These are phyloP conservation scores for Hemibagrus guttatus DNA, from an alignment of 2,797 vertebrate genomes.

Conservation along the genomic window DNA sequence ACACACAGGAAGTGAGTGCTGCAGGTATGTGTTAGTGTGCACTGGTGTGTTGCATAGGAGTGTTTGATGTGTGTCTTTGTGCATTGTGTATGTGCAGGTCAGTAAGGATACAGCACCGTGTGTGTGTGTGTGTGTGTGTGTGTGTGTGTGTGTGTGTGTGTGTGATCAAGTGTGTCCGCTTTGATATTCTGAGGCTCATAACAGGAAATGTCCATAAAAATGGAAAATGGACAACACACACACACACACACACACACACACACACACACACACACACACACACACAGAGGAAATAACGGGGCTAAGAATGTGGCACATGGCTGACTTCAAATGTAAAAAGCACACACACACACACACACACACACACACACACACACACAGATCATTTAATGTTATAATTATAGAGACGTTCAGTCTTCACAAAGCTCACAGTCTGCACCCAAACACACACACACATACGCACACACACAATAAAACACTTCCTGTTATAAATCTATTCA, in stretches of 20 bases:
- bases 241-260: conserved; percentile 24
- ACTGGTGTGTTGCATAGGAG: conserved; percentile 2
- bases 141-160: conserved; percentile 7
- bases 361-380: not conserved
- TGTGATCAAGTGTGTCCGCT: not conserved
- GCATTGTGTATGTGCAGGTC: conserved; percentile 34
- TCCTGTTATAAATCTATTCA: not conserved
- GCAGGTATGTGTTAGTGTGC: conserved; percentile 30
- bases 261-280: conserved; percentile 25
- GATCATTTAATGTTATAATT: not conserved
- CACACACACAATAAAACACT: conserved; percentile 4
- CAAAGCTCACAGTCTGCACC: conserved; percentile 44
- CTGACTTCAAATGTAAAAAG: conserved; percentile 3
- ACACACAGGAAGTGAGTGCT: conserved; percentile 46
- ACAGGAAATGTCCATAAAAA: conserved; percentile 36
- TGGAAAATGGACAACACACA: not conserved
- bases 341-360: not conserved
- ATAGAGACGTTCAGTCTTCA: not conserved
- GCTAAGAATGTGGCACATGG: conserved; percentile 21
- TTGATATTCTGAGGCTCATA: conserved; percentile 33
- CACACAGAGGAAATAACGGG: conserved; percentile 13
- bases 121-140: not conserved
- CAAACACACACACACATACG: conserved; percentile 19
- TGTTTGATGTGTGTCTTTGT: conserved; percentile 10
- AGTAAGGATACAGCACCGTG: not conserved